These are phyloP conservation scores for Eurytoma adleriae DNA, from an alignment of 2,888 invertebrate genomes.

Conservation along the genomic window DNA sequence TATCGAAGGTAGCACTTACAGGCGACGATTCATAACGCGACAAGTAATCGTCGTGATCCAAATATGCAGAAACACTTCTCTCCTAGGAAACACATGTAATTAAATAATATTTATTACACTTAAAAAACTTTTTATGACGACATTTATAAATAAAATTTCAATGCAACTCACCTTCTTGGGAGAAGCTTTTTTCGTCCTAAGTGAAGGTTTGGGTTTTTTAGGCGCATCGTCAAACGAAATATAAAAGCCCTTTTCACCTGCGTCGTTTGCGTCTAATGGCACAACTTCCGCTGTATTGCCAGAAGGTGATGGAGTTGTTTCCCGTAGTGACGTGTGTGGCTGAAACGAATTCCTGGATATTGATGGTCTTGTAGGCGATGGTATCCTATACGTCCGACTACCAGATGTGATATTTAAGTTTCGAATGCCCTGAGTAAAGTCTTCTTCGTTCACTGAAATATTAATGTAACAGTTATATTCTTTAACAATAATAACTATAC, in stretches of 20 bases:
- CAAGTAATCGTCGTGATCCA: constrained; percentile 69
- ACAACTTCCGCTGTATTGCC: constrained; percentile 72
- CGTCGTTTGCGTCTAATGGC: constrained; percentile 76
- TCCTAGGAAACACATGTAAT: constrained; percentile 61
- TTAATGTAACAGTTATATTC: neutral
- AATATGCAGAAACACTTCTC: constrained; percentile 69
- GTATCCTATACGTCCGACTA: constrained; percentile 91
- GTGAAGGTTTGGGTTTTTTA: constrained; percentile 92
- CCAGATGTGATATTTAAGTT: constrained; percentile 91
- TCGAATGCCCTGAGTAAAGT: constrained; percentile 81
- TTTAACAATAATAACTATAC: neutral
- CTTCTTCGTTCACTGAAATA: constrained; percentile 71
- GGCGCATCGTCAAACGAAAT: constrained; percentile 94
- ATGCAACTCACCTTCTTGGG: constrained; percentile 83
- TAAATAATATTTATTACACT: neutral
- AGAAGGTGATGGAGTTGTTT: constrained; percentile 75
- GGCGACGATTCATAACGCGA: constrained; percentile 68
- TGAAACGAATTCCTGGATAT: constrained; percentile 85
- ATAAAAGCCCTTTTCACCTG: constrained; percentile 90
- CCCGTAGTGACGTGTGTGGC: constrained; percentile 72
- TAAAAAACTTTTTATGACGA: no score
- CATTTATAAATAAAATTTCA: no score
- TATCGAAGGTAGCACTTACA: constrained; percentile 61
- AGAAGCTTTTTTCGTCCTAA: constrained; percentile 85
- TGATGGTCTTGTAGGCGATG: constrained; percentile 89